phyloP scores from a whole-genome alignment of 1,140 invertebrate species.

The Hydropsyche tenuis region DNA sequence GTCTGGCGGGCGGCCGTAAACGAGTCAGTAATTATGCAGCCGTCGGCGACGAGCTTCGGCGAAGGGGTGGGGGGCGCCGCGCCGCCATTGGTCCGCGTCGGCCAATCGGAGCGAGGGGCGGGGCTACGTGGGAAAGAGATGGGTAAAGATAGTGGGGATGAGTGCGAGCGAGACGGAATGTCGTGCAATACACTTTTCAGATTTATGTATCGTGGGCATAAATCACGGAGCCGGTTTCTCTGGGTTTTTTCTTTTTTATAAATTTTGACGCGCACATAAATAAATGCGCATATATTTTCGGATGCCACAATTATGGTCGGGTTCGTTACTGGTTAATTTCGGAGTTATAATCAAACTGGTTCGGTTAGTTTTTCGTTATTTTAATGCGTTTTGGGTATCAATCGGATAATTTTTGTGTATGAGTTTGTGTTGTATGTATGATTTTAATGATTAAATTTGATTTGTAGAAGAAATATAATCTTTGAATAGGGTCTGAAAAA shows the following conservation, averaged over 20 bases:
- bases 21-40: slow-evolving; percentile 24
- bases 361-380: too few species aligned
- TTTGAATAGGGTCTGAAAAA: too few species aligned
- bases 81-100: background rate
- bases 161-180: background rate
- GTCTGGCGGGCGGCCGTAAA: slow-evolving; percentile 21
- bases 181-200: slow-evolving; percentile 11
- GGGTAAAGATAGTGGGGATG: background rate
- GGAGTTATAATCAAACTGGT: too few species aligned
- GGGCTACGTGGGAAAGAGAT: background rate
- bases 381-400: too few species aligned
- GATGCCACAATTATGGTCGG: too few species aligned
- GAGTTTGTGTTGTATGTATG: too few species aligned
- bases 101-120: background rate
- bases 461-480: too few species aligned
- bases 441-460: too few species aligned
- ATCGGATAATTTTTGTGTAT: too few species aligned
- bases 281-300: background rate
- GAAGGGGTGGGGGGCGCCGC: background rate
- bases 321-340: too few species aligned
- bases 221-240: slow-evolving; percentile 3
- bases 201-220: slow-evolving; percentile 17
- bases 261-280: background rate
- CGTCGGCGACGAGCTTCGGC: background rate
- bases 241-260: background rate